Evolutionary conservation across 2,113 vertebrate species (phyloP), one percentile per base, ranked within the genome.

Genomic region (Pseudopodoces humilis): DNA sequence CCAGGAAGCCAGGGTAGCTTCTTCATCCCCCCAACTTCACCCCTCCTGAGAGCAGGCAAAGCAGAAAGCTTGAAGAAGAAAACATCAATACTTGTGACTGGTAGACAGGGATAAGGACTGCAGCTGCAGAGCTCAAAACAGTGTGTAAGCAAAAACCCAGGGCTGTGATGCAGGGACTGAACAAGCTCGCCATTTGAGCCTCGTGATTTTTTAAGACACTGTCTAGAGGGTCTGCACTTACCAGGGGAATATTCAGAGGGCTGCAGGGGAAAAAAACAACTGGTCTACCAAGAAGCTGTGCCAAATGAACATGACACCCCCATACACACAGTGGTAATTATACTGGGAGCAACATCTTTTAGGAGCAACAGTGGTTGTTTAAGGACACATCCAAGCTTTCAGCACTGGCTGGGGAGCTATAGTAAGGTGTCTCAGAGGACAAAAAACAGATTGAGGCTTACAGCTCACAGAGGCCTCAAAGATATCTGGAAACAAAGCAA

Each of bases 51-150:
- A 81, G 76, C 64, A 81, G 56, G 88, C 76, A 83, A 74, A 80
- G 85, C 75, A 93, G 83, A 92, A 93, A 92, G 52, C 76, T 74
- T 86, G 50, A 88, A 77, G 75, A 12, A 77, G 72, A 78, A 93
- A 93, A 67, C 39, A 63, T 92, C 88, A 70, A 10, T 90, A 67
- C 39, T 78, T 59, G 85, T 72, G 63, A 59, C 41, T 72, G 79
- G 68, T 86, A 83, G 93, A 81, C 68, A 93, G 47, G 86, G 72
- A 90, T 85, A 70, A 80, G 68, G 68, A 83, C 86, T 96, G 95
- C 95, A 93, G 92, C 95, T 93, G 92, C 95, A 88, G 76, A 86
- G 88, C 86, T 55, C 52, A 90, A 95, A 96, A 74, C 47, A 31
- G 72, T 2, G 43, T 2, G 24, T 86, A 94, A 94, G 91, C 95